These are phyloP conservation scores for Lacanobia oleracea DNA, from an alignment of 2,888 invertebrate species.

Conservation along the genomic window DNA sequence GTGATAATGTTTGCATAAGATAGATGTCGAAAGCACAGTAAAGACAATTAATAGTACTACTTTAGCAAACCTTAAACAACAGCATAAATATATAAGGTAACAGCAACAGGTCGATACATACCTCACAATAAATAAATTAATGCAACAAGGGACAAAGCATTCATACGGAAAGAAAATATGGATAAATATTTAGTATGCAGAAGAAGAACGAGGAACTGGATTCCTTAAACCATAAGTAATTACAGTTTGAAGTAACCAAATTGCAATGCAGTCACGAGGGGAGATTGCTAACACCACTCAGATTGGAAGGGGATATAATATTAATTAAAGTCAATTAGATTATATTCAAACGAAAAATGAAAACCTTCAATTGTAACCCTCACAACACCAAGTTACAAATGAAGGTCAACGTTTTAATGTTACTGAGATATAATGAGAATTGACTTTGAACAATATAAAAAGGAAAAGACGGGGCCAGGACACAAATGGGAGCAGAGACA, in stretches of 20 bases:
- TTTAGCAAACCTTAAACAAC: constrained; percentile 53
- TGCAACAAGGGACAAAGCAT: constrained; percentile 68
- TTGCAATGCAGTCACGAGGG: constrained; percentile 91
- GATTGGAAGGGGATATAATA: constrained; percentile 69
- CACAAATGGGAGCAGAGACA: constrained; percentile 66
- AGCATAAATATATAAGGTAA: constrained; percentile 49
- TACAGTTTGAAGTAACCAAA: constrained; percentile 91
- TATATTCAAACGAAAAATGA: constrained; percentile 72
- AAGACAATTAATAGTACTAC: constrained; percentile 44
- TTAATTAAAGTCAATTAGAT: constrained; percentile 74
- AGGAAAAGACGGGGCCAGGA: constrained; percentile 63
- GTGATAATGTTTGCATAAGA: constrained; percentile 32
- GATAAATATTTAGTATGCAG: constrained; percentile 74
- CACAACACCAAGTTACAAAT: constrained; percentile 71
- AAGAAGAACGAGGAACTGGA: constrained; percentile 89
- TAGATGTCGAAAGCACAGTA: constrained; percentile 46
- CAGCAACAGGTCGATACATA: constrained; percentile 67
- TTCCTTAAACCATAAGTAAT: constrained; percentile 90
- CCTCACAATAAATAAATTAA: constrained; percentile 69
- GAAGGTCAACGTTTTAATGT: constrained; percentile 79
- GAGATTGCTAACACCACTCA: constrained; percentile 89
- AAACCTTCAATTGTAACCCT: constrained; percentile 81
- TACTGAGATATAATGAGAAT: constrained; percentile 67
- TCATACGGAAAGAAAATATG: constrained; percentile 63
- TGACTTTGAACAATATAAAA: constrained; percentile 77